phyloP scores from a whole-genome alignment of 1,140 invertebrate genomes.

The Drosophila ananassae region DNA sequence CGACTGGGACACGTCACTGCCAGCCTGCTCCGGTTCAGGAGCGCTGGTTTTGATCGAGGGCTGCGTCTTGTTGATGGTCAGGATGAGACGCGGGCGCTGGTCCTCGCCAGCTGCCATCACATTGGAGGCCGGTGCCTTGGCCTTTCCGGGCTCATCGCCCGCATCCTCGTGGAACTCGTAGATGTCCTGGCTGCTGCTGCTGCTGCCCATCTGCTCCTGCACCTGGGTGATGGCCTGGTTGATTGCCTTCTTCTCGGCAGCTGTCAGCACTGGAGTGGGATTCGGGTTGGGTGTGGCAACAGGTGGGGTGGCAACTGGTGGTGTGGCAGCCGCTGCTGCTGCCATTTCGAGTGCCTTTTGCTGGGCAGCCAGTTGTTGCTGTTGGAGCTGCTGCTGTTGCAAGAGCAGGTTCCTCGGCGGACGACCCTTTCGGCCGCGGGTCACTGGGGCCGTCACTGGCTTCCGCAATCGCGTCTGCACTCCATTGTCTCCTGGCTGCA shows the following conservation, averaged over 20 bases:
- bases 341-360: constrained; percentile 28
- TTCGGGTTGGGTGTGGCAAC: background rate
- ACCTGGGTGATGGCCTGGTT: constrained; percentile 57
- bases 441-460: constrained; percentile 56
- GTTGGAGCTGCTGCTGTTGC: constrained; percentile 66
- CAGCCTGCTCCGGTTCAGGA: constrained; percentile 42
- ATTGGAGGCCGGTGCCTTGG: constrained; percentile 6
- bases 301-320: constrained; percentile 51
- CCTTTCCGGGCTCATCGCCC: constrained; percentile 86
- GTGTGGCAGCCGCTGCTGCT: constrained; percentile 57
- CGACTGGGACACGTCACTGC: constrained; percentile 24
- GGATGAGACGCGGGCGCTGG: constrained; percentile 89
- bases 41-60: constrained; percentile 44
- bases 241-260: constrained; percentile 71
- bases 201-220: constrained; percentile 2
- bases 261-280: constrained; percentile 49
- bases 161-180: constrained; percentile 94
- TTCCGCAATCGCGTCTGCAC: constrained; percentile 72
- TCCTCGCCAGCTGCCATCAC: constrained; percentile 68
- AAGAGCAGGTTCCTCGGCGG: constrained; percentile 70
- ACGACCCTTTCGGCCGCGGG: constrained; percentile 71
- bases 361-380: constrained; percentile 62
- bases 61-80: constrained; percentile 89
- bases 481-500: constrained; percentile 64
- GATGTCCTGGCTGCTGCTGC: constrained; percentile 86